Evolutionary conservation across 2,888 invertebrate genomes (phyloP), one percentile per base, ranked within the genome.

Genomic region (Torymus texanus): DNA sequence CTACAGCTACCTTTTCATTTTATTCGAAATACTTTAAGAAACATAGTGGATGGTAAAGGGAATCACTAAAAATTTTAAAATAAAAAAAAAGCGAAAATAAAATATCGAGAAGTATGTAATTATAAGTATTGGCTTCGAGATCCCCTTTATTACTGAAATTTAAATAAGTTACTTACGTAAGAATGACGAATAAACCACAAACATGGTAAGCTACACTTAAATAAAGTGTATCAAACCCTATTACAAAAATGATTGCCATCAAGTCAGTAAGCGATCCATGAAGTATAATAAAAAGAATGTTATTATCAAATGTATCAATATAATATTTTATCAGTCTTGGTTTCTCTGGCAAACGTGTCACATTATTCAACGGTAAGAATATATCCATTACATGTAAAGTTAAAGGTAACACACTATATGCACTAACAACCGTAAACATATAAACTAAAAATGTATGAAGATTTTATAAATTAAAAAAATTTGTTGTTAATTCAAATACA

Each of bases 211-310:
- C 24, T 41, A 76, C 59, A 58, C 55, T 71, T 16, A 66, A 72
- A 12, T 55, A 72, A 14, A 81, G 67, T 1, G 75, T 81, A 53
- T 81, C 81, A 14, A 78, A 78, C 2, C 81, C 81, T 10, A 78
- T 67, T 8, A 78, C 29, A n/a, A 78, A 75, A 12, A 78, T 24
- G 10, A 81, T 75, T 12, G 59, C 58, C 2, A 72, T 21, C 2
- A 55, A 14, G n/a, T 81, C 81, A 11, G 24, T 53, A 12, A 61
- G 16, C 0, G 11, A 18, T 13, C 75, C 75, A 24, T 79, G 78
- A 12, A 78, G 13, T 58, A 78, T 55, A 2, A 75, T 75, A 14
- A 81, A 75, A 55, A 67, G 65, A 24, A 58, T 65, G 65, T 68
- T 78, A 13, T 81, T 53, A 18, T 81, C 68, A 11, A 81, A 71